Evolutionary conservation across 2,113 vertebrate genomes (phyloP), one percentile per base, ranked within the genome.

Genomic region (Syngnathus floridae): DNA sequence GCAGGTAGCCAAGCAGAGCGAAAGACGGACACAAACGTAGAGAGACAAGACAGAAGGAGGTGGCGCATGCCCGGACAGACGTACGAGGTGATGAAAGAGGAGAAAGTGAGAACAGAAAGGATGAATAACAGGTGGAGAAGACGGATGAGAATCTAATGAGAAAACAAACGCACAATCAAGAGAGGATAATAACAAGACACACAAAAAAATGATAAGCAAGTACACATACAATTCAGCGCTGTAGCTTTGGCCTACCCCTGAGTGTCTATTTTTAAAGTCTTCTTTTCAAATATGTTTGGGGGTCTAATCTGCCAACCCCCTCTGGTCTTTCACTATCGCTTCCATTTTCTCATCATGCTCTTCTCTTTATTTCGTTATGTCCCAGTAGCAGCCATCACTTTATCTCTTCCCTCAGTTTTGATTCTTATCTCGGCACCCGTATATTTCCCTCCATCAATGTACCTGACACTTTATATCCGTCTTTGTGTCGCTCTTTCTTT

Each of bases 191-290:
- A 13, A 56, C 21, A 40, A 65, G 36, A 70, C 5, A 52, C 1
- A 45, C 26, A 66, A 31, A 71, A 0, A 36, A 31, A 72, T 31
- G 14, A 37, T 0, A 10, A 65, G 51, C 64, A 45, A 35, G 35
- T 69, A 75, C 7, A 52, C 46, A 64, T 70, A 70, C 0, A 67
- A 36, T 54, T 52, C 56, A 56, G 38, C 70, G 80, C 80, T 37
- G 9, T 4, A 72, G 79, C 48, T 72, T 78, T 62, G 64, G 75
- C 76, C 75, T 67, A 78, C 75, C 81, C 73, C 74, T 79, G 81
- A 86, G 66, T 75, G 76, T 78, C 74, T 82, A 72, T 82, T 88
- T 88, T 87, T 88, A 86, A 88, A 87, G 86, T 89, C 85, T 88
- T 84, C 80, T 79, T 79, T 87, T 89, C 80, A 83, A 88, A 88